Evolutionary conservation across 2,113 vertebrate species (phyloP), one percentile per base, ranked within the genome.

Genomic region (Oreotrochilus melanogaster): DNA sequence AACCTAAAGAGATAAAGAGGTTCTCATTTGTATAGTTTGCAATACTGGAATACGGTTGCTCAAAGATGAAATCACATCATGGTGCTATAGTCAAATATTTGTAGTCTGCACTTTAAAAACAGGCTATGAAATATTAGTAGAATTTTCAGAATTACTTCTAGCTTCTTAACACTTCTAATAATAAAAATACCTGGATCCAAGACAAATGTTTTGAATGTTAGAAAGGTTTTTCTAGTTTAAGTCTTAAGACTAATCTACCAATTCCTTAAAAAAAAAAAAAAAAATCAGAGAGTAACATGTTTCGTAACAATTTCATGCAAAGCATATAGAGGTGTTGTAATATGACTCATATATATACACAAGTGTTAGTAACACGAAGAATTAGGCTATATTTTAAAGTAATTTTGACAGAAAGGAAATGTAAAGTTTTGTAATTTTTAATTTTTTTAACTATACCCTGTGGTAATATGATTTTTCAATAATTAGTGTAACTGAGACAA

Each of bases 241-340:
- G 11, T 53, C 39, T 66, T 64, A 73, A 27, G 4, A 54, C 27
- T 43, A 79, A 84, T n/a, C 35, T 13, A 35, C 21, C 21, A 21
- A 48, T 48, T 48, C 47, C 19, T 18, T 16, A 45, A 45, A 45
- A 45, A 45, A 18, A 45, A 45, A 45, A 45, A 45, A 18, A 45
- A 22, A 48, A 85, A 65, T 4, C 0, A 0, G 35, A 65, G 14
- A 57, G 79, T 39, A 39, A 39, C 39, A 39, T 39, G 39, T 13
- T 39, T 39, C 39, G 12, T 39, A 69, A 23, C 4, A 76, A 8
- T 83, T 60, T 22, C 31, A 42, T 70, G 21, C 1, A 9, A 69
- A 24, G 14, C 0, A 0, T 43, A 33, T 13, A 37, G 30, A 43
- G 14, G 16, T n/a, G 3, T 45, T 71, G 8, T 51, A 33, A 15